Evolutionary conservation across 2,888 invertebrate genomes (phyloP), one percentile per base, ranked within the genome.

Genomic region (Muschampia plurimacula): DNA sequence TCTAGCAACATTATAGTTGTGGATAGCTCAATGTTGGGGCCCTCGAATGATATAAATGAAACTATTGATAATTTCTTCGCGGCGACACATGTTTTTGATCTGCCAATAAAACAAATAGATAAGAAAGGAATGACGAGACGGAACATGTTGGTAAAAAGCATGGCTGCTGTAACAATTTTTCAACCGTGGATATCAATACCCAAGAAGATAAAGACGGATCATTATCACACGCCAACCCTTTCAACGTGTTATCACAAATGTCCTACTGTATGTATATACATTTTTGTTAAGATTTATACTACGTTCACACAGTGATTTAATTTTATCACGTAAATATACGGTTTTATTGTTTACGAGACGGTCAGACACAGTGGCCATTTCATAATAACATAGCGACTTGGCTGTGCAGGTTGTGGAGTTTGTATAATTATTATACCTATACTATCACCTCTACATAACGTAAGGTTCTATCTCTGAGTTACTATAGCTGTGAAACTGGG

Each of bases 241-340:
- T 75, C 81, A 0, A 84, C 90, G 0, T 93, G 93, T 67, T 92
- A 78, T 67, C 93, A 93, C 72, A 89, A 82, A 75, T 93, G 93
- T 79, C 93, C 93, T 1, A 79, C 65, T 77, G 92, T 92, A 82
- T 82, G 81, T 79, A 15, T 52, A 52, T 7, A 15, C 3, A 1
- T 32, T 32, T 2, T 32, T 32, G 3, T 32, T 32, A 32, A 32
- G 2, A 32, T 32, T 32, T 32, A 32, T 32, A 32, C 32, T 32
- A 32, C 1, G 32, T 32, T 32, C 32, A 32, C 32, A 32, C 32
- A 3, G 32, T 1, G 32, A 32, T 32, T 32, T 1, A 32, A 32
- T 32, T 32, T 32, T 32, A 2, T 32, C 32, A 32, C 32, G 32
- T 32, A 32, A 32, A 32, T 32, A 32, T 32, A 32, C 32, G 32